Percentiles rank a stretch among this genome's conserved stretches.
Conservation (phyloP, 2,888 invertebrate genomes). For the Andrena minutula region DNA sequence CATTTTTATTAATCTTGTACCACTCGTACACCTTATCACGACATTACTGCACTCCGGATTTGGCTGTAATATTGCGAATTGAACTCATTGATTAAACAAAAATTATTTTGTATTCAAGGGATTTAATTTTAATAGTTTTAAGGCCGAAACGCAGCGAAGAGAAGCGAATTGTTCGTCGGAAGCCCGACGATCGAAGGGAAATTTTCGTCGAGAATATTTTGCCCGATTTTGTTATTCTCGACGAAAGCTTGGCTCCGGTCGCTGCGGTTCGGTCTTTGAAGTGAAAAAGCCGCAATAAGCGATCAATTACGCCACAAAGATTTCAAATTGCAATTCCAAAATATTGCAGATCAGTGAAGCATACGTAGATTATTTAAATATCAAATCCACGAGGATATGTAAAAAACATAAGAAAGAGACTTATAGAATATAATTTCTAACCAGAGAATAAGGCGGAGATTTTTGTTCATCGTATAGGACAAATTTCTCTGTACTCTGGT, state of each 20-base stretch:
- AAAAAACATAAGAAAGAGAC: not conserved
- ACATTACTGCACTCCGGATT: conserved; percentile 94
- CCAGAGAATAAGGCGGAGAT: conserved; percentile 88
- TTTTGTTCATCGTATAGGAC: conserved; percentile 91
- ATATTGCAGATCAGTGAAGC: no score
- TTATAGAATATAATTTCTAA: conserved; percentile 71
- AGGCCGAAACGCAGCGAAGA: not conserved
- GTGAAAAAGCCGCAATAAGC: not conserved
- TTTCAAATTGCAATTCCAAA: no score
- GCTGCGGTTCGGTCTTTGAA: no score
- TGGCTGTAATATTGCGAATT: conserved; percentile 85
- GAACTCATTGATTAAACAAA: not conserved
- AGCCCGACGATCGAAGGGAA: no score
- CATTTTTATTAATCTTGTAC: conserved; percentile 90
- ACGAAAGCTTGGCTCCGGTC: no score
- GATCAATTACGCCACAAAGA: not conserved
- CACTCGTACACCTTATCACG: conserved; percentile 90
- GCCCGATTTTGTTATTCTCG: no score
- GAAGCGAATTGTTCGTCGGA: no score
- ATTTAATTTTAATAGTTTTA: conserved; percentile 2
- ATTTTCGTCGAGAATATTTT: no score
- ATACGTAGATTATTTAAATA: no score
- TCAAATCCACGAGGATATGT: not conserved
- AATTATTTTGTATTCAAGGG: not conserved
- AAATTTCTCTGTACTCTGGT: conserved; percentile 92